Base-by-base conservation (phyloP, 2,797 vertebrate genomes). In the Linurgus olivaceus region DNA sequence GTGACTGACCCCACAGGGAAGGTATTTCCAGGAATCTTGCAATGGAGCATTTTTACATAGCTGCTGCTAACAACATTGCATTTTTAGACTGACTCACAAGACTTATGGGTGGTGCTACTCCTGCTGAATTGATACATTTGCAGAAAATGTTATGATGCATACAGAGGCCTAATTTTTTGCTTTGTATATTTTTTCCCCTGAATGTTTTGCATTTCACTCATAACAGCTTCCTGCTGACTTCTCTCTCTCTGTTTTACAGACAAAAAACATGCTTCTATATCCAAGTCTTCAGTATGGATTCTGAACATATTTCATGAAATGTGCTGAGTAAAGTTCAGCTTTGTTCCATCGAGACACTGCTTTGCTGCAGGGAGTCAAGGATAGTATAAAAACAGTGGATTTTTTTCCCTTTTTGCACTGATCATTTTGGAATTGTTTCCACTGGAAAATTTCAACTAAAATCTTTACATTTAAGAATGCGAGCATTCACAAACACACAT, bases 401-500 rank as follows among this genome's bases (percentile, higher is more conserved):
- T 48, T 59, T 42, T 14, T 3, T 1, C 20, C 47, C 23, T 58
- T 74, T 75, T 55, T 40, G 37, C 42, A 65, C 52, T 33, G 12
- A 86, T 38, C 37, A 42, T 42, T 47, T 24, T 4, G 19, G 31
- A 81, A 54, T 12, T 67, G 7, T 47, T 67, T 37, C 11, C 52
- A 48, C 45, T 57, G 50, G 57, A 77, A 72, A 14, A 11, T 86
- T 89, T 44, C 10, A 12, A 13, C 45, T 75, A 40, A 51, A 51
- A 29, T 57, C 12, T 80, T 70, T 17, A 2, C 31, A 62, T 65
- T 89, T 40, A 74, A 78, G 67, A 86, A 91, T 55, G 52, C 47
- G 58, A 81, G 66, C 70, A 92, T 65, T 87, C 51, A 72, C 94
- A 71, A 89, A 86, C 79, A 92, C 74, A 66, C 61, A 72, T 77